Evolutionary conservation across 2,888 invertebrate genomes (phyloP), one percentile per base, ranked within the genome.

Genomic region (Loripinus fragilis): DNA sequence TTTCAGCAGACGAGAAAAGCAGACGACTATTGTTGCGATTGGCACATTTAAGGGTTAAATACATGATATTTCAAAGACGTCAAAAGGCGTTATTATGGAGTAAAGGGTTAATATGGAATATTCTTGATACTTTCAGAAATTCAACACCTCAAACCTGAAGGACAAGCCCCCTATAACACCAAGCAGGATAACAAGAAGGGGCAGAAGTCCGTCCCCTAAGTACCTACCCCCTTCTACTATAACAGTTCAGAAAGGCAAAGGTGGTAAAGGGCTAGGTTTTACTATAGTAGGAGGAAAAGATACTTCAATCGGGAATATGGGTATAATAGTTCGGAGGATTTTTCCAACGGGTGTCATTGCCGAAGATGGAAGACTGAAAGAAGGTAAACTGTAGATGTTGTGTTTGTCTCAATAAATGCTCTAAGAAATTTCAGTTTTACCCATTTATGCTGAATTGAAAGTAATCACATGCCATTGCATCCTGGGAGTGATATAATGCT

Each of bases 221-320:
- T 72, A 65, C 30, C 42, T 74, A 30, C 76, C 85, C 1, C 85
- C 87, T 30, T 77, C 87, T 67, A 87, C 85, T 10, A 80, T 91
- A 17, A 95, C 95, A 74, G 97, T 97, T 93, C 96, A 96, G 94
- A 97, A 97, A 94, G 97, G 97, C 38, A 95, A 95, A 7, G 96
- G 97, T 38, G 96, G 96, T 89, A 97, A 97, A 93, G 97, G 97
- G 74, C 95, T 97, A 70, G 97, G 97, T 48, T 97, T 98, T 93
- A 97, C 97, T 92, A 97, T 97, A 88, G 97, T 97, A 41, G 98
- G 97, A 71, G 98, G 97, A 66, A 95, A 96, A 69, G 97, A 97
- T 94, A 97, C 97, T 2, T 96, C 97, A 0, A 96, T 96, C 93
- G 97, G 97, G 65, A 96, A 96, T 93, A 96, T 97, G 95, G 97